phyloP scores from a whole-genome alignment of 2,797 vertebrate species.

The Hephaestus fuliginosus region DNA sequence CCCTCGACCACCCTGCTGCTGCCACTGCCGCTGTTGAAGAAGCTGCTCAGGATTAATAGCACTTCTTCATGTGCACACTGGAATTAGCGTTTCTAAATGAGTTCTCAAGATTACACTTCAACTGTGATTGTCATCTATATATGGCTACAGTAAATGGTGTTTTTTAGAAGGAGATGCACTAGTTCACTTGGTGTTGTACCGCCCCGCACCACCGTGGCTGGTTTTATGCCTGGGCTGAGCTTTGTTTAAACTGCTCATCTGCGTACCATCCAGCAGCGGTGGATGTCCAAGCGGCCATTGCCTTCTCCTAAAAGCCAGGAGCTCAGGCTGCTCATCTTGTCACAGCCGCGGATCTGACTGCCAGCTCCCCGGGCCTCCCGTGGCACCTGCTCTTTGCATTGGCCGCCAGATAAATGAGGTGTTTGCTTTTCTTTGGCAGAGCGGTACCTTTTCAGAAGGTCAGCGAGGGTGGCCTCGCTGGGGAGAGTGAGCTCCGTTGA shows the following conservation, averaged over 20 bases:
- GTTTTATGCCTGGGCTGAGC: constrained; percentile 31
- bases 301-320: constrained; percentile 49
- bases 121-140: constrained; percentile 16
- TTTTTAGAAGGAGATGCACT: constrained; percentile 19
- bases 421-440: constrained; percentile 81
- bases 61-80: constrained; percentile 32
- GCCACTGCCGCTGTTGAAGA: constrained; percentile 23
- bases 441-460: constrained; percentile 77
- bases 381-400: constrained; percentile 75
- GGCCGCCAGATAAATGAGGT: constrained; percentile 78
- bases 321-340: constrained; percentile 64
- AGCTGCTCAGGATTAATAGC: constrained; percentile 47
- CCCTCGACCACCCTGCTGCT: constrained; percentile 10
- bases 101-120: constrained; percentile 43
- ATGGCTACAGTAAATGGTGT: constrained; percentile 16
- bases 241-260: constrained; percentile 43
- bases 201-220: constrained; percentile 21
- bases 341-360: constrained; percentile 49
- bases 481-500: constrained; percentile 48
- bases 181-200: constrained; percentile 6
- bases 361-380: constrained; percentile 51
- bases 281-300: constrained; percentile 26
- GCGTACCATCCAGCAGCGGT: constrained; percentile 21
- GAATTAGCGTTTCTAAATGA: constrained; percentile 52
- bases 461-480: constrained; percentile 57